A percentile compares a stretch with the other conserved stretches of the same genome.
These are phyloP conservation scores for Glyphotaelius pellucidus DNA, from an alignment of 2,888 invertebrate genomes.

Conservation along the genomic window DNA sequence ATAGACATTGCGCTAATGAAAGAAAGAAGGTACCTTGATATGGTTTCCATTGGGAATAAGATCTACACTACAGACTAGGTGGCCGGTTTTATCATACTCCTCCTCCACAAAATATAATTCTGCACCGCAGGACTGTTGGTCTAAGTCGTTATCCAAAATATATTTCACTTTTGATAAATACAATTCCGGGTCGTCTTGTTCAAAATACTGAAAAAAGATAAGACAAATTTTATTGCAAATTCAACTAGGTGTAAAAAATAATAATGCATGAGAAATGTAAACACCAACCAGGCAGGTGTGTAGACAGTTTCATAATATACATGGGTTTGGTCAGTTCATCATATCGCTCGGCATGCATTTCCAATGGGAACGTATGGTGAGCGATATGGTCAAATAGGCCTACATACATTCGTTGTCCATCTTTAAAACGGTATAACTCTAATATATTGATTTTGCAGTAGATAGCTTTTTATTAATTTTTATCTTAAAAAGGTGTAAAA, in stretches of 20 bases:
- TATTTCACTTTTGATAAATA: slow-evolving; percentile 96
- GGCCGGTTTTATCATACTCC: slow-evolving; percentile 88
- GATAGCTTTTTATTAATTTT: no score
- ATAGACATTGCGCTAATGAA: not conserved
- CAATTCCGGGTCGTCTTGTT: slow-evolving; percentile 96
- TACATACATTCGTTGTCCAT: no score
- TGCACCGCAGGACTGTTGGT: slow-evolving; percentile 82
- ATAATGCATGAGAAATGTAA: not conserved
- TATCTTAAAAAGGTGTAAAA: no score
- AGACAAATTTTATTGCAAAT: not conserved
- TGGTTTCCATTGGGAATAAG: slow-evolving; percentile 90
- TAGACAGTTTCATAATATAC: no score
- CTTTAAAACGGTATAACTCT: no score
- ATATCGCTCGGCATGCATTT: no score
- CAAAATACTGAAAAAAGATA: slow-evolving; percentile 85
- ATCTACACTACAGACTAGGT: slow-evolving; percentile 87
- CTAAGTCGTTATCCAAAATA: slow-evolving; percentile 93
- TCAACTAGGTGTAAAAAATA: not conserved
- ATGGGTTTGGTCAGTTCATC: no score
- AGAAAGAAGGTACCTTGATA: slow-evolving; percentile 69
- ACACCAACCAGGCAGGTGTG: not conserved
- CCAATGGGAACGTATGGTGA: no score
- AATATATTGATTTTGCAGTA: no score
- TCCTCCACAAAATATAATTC: slow-evolving; percentile 94
- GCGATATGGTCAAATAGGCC: no score